Evolutionary conservation across 1,140 invertebrate genomes (phyloP).

Genomic region (Palaemon carinicauda): DNA sequence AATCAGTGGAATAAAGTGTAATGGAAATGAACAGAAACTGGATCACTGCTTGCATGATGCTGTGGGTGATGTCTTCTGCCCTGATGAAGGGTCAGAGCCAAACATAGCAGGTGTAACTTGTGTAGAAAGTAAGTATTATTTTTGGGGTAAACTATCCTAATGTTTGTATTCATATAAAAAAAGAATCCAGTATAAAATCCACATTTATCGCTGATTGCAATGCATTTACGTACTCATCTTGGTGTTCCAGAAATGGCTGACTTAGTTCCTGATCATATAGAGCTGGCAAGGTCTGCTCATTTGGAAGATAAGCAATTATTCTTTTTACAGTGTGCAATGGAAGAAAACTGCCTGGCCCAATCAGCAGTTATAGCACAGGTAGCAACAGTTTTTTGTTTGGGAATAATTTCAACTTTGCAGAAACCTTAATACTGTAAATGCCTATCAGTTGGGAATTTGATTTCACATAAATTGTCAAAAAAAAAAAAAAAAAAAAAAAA

Average conservation of each 20-base stretch:
- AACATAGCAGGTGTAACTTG: conserved; percentile 59
- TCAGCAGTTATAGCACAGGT: conserved; percentile 76
- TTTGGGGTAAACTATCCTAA: background rate
- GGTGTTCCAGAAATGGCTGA: conserved; percentile 76
- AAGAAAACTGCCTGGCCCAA: conserved; percentile 90
- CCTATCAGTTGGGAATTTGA: background rate
- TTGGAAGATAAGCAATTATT: conserved; percentile 87
- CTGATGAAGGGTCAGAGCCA: conserved; percentile 10
- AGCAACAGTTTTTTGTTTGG: background rate
- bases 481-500: too few relatives aligned
- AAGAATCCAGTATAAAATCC: background rate
- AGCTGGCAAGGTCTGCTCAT: conserved; percentile 82
- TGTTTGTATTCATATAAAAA: background rate
- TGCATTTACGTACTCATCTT: background rate
- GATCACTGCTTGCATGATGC: conserved; percentile 74
- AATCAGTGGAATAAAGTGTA: conserved; percentile 79
- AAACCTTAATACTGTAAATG: background rate
- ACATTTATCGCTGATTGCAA: background rate
- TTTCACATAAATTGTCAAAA: too few relatives aligned
- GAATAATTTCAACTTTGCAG: background rate
- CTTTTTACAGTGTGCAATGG: conserved; percentile 93
- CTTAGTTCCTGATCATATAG: conserved; percentile 81
- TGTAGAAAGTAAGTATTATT: conserved; percentile 37
- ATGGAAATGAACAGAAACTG: conserved; percentile 77
- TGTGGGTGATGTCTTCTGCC: conserved; percentile 61